Evolutionary conservation across 2,888 invertebrate species (phyloP), one percentile per base, ranked within the genome.

Genomic region (Notodonta ziczac): DNA sequence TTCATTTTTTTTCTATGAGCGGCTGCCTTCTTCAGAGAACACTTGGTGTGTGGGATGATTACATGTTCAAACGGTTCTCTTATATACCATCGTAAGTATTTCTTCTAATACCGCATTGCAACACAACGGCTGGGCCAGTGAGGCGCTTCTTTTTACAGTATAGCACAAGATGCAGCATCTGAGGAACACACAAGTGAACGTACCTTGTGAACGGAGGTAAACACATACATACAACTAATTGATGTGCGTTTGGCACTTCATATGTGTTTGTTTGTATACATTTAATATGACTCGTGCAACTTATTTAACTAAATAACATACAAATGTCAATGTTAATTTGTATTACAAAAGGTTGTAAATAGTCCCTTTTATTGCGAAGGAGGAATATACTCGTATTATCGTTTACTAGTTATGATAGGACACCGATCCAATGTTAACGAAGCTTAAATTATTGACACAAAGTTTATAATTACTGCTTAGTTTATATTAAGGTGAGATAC

Each of bases 21-120:
- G 85, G 82, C 89, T 80, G 86, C 75, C 82, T 77, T 83, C 84
- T 82, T 71, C 84, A 76, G 80, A 83, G 86, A 82, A 79, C 83
- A 80, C 78, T 86, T 77, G 75, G 79, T 81, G 80, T 90, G 78
- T 93, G 89, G 80, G 83, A 85, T 91, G 88, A 85, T 90, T 89
- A 88, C 85, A 87, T 87, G 74, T 82, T 73, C 81, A 81, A 79
- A 82, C 87, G 84, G 79, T 81, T 86, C 86, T 89, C 90, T 93
- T 93, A 91, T 93, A 92, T 92, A 83, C 75, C 69, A 66, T 56
- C 81, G 81, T 80, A 87, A 86, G 84, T 83, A 88, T 90, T 88
- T 90, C 88, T 87, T 89, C 88, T 88, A 89, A 86, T 86, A 84
- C 84, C 64, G 70, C 74, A 81, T 93, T 93, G 86, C 93, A 88